A percentile compares a stretch with the other conserved stretches of the same genome.
phyloP scores from a whole-genome alignment of 2,797 vertebrate genomes.

The Staurois parvus region DNA sequence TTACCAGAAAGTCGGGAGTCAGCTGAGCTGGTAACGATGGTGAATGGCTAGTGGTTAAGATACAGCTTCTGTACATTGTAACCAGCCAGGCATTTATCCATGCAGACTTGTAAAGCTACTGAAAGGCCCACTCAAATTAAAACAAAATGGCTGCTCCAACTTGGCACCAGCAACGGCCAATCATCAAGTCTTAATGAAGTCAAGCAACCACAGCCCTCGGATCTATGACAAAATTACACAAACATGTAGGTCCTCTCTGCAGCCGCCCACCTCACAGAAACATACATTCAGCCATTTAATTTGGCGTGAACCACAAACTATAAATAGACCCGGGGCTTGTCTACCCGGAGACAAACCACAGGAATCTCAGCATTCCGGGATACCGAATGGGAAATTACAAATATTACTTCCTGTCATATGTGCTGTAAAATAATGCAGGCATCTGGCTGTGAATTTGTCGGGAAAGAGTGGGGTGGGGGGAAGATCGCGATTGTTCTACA shows the following conservation, averaged over 20 bases:
- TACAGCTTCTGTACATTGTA: too few relatives aligned
- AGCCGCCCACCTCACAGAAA: slow-evolving; percentile 12
- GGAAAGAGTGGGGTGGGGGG: not conserved
- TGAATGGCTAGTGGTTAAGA: too few relatives aligned
- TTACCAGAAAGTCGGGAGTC: too few relatives aligned
- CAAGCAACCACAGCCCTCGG: too few relatives aligned
- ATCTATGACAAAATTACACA: not conserved
- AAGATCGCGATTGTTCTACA: not conserved
- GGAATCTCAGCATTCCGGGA: slow-evolving; percentile 34
- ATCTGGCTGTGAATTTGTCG: slow-evolving; percentile 7
- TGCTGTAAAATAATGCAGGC: not conserved
- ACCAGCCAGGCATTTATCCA: too few relatives aligned
- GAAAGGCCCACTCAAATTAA: too few relatives aligned
- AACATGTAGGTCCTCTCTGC: slow-evolving; percentile 6
- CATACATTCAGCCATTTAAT: slow-evolving; percentile 37
- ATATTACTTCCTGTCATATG: slow-evolving; percentile 22
- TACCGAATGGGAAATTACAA: slow-evolving; percentile 26
- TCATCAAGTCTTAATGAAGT: too few relatives aligned
- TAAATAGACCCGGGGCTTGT: slow-evolving; percentile 19
- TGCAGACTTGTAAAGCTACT: too few relatives aligned
- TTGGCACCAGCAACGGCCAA: too few relatives aligned
- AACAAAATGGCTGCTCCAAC: too few relatives aligned
- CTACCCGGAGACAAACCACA: slow-evolving; percentile 50
- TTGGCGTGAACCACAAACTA: slow-evolving; percentile 25
- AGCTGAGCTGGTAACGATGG: too few relatives aligned